These are phyloP conservation scores for Chionis minor DNA, from an alignment of 2,113 vertebrate genomes.

Conservation along the genomic window DNA sequence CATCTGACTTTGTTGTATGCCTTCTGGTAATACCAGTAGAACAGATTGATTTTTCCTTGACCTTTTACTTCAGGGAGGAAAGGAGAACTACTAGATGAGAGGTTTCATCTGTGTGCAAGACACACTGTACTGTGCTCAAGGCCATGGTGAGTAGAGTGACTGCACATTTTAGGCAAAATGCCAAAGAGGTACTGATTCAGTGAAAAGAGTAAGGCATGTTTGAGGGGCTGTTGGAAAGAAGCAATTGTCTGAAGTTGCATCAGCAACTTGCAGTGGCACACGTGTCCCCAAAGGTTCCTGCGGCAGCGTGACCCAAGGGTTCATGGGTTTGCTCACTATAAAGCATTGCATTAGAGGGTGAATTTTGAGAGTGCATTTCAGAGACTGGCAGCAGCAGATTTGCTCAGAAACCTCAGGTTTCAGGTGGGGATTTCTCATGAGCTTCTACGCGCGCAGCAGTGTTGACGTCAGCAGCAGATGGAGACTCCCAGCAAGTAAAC, in stretches of 20 bases:
- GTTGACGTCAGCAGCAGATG: background rate
- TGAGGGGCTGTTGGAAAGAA: background rate
- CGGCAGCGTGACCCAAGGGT: background rate
- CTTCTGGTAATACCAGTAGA: background rate
- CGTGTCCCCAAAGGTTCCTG: fast-evolving
- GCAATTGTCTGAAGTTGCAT: background rate
- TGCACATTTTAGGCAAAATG: background rate
- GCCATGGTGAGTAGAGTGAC: background rate
- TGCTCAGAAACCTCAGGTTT: background rate
- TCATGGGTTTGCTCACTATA: background rate
- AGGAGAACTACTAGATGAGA: background rate
- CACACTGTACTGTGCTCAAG: background rate
- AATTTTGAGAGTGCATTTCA: background rate
- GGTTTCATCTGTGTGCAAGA: background rate
- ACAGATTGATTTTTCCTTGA: background rate
- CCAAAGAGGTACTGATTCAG: background rate
- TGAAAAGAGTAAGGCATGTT: background rate
- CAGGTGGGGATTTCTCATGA: background rate
- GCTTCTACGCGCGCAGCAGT: background rate
- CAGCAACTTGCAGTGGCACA: background rate
- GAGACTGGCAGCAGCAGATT: background rate
- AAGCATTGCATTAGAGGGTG: background rate
- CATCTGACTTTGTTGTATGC: background rate
- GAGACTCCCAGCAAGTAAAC: background rate
- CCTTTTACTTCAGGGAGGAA: background rate